Evolutionary conservation across 2,113 vertebrate genomes (phyloP), one percentile per base, ranked within the genome.

Genomic region (Ceratotherium simum): DNA sequence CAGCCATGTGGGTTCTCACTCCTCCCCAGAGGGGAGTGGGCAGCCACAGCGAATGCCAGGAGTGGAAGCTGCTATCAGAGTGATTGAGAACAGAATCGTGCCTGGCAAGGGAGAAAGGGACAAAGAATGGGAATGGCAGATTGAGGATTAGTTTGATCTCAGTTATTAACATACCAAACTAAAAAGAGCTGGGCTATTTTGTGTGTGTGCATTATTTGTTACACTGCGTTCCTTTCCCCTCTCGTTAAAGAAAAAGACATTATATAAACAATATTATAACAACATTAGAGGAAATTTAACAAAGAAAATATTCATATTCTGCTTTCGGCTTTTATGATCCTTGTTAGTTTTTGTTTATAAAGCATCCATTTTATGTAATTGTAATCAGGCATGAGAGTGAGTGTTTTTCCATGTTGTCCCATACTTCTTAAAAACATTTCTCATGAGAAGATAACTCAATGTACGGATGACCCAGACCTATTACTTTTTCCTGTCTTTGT

Each of bases 401-500:
- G 13, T 25, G n/a, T 78, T 81, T 76, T 64, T 81, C 60, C 31
- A 25, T 60, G 12, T 78, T 46, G 9, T 7, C 58, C 14, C 39
- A 12, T 65, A 58, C 70, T 62, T 67, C 80, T 84, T 64, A n/a
- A 94, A 91, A 84, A 81, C 6, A 42, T 51, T 54, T 90, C 36
- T 62, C 62, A 56, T 56, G 36, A 73, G 54, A 73, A 90, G 29
- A n/a, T 33, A 90, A 87, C 46, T n/a, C 29, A 36, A 11, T 20
- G 4, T 46, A 0, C n/a, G 17, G 6, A 23, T 81, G 60, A 64
- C n/a, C 2, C 3, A 21, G 21, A 6, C 2, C 29, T 29, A 3
- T 60, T 83, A 20, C 36, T 73, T 81, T 95, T 86, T 87, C 12
- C 18, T 48, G 11, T 82, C 67, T 75, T 85, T 42, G 79, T 86